Percentiles rank a stretch among this genome's conserved stretches.
These are phyloP conservation scores for Epinotia bilunana DNA, from an alignment of 2,888 invertebrate species.

Conservation along the genomic window DNA sequence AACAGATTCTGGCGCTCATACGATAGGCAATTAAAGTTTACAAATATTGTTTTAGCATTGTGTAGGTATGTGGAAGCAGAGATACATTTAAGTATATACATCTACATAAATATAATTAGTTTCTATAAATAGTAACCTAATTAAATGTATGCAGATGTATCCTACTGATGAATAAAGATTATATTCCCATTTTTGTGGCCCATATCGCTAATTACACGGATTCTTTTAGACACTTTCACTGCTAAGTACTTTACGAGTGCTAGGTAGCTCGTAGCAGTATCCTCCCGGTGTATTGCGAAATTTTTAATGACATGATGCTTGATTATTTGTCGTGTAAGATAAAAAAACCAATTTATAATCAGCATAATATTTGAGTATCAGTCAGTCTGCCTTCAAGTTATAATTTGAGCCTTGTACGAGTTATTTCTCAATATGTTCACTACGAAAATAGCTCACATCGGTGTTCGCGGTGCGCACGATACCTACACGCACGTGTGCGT, in stretches of 20 bases:
- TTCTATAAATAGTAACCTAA: background rate
- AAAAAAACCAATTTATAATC: background rate
- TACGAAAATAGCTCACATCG: background rate
- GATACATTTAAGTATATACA: background rate
- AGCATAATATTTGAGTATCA: background rate
- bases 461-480: slow-evolving; percentile 5
- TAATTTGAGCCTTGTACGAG: background rate
- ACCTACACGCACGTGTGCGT: background rate
- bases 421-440: background rate
- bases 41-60: slow-evolving; percentile 6
- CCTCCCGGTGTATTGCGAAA: too few species aligned
- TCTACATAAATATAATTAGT: slow-evolving; percentile 3
- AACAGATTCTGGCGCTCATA: background rate
- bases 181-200: background rate
- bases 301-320: background rate
- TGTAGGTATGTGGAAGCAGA: background rate
- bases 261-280: background rate
- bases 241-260: slow-evolving; percentile 1
- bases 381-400: background rate
- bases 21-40: background rate
- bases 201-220: background rate
- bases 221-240: background rate
- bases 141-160: background rate
- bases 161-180: background rate
- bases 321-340: background rate